Evolutionary conservation across 2,888 invertebrate genomes (phyloP).

Genomic region (Papilio demoleus): DNA sequence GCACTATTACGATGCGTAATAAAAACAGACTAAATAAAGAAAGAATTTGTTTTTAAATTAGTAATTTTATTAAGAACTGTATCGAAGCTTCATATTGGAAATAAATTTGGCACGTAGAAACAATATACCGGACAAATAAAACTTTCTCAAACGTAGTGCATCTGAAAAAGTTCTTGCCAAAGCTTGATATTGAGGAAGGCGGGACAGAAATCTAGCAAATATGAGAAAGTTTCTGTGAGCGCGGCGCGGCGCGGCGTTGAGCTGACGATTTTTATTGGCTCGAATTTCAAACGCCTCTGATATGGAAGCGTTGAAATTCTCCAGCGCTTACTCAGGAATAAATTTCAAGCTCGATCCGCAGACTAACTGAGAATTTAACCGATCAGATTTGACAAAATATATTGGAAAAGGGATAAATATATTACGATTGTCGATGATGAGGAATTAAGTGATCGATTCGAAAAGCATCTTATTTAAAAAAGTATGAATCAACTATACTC

Average conservation of each 20-base stretch:
- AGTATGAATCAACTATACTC: too few species aligned
- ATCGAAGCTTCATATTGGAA: neutral
- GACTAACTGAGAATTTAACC: neutral
- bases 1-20: too few species aligned
- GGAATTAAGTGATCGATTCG: neutral
- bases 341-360: slow-evolving; percentile 5
- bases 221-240: slow-evolving; percentile 30
- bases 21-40: too few species aligned
- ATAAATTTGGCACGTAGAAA: neutral
- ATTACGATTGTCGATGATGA: neutral
- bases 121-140: slow-evolving; percentile 8
- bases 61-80: neutral
- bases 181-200: slow-evolving; percentile 5
- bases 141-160: neutral
- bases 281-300: slow-evolving; percentile 25
- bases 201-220: slow-evolving; percentile 29
- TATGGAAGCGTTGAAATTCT: slow-evolving; percentile 5
- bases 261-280: slow-evolving; percentile 23
- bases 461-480: too few species aligned
- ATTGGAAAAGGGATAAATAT: neutral
- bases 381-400: neutral
- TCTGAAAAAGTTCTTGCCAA: neutral
- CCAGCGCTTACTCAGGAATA: slow-evolving; percentile 22
- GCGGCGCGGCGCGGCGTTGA: neutral
- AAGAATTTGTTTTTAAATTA: neutral